phyloP scores from a whole-genome alignment of 2,797 vertebrate genomes.

The Cyprinodon diabolis region DNA sequence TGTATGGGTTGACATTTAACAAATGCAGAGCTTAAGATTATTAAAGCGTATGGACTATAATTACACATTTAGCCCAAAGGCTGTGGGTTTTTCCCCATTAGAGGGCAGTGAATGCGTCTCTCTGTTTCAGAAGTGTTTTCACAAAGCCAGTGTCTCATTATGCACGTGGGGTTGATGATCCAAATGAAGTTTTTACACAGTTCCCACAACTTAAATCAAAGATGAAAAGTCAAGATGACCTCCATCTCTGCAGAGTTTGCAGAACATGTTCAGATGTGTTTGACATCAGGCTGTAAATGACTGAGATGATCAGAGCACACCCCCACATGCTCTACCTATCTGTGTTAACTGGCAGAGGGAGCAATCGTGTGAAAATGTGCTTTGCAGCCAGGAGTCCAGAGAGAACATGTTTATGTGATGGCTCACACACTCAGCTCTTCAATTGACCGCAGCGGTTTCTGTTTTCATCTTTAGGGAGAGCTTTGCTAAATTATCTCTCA shows the following conservation, averaged over 20 bases:
- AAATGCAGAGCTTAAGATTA: no score
- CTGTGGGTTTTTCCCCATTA: no score
- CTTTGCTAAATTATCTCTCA: constrained; percentile 55
- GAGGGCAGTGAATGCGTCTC: no score
- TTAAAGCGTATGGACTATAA: no score
- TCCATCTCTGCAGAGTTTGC: constrained; percentile 20
- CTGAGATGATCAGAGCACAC: constrained; percentile 57
- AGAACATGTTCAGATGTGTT: constrained; percentile 44
- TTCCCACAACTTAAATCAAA: constrained; percentile 8
- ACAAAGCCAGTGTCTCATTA: neutral
- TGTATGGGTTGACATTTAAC: no score
- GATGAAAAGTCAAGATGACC: constrained; percentile 18
- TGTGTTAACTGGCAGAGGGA: constrained; percentile 62
- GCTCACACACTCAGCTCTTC: constrained; percentile 74
- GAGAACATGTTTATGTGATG: constrained; percentile 72
- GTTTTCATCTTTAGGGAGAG: constrained; percentile 62
- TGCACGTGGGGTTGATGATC: no score
- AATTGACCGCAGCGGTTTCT: constrained; percentile 66
- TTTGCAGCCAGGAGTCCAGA: constrained; percentile 61
- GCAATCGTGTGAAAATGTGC: constrained; percentile 69
- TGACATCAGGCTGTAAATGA: constrained; percentile 53
- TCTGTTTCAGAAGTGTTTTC: no score
- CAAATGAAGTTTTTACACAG: no score
- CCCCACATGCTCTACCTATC: constrained; percentile 70
- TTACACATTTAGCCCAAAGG: no score